Percentiles rank a stretch among this genome's conserved stretches.
Conservation (phyloP, 2,888 invertebrate genomes). For the Tryphoninae sp. region DNA sequence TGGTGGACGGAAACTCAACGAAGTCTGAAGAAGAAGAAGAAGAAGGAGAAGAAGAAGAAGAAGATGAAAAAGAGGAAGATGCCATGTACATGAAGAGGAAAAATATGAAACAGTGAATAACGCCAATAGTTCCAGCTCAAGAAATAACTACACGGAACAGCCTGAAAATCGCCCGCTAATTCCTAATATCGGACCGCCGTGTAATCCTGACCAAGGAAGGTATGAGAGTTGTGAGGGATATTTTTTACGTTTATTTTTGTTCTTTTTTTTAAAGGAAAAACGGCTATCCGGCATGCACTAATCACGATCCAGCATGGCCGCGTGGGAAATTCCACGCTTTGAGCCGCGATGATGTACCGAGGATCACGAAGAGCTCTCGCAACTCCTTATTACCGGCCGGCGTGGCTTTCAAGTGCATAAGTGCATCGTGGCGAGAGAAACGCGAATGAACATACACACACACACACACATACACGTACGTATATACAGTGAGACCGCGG, state of each 20-base stretch:
- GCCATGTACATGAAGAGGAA: slow-evolving; percentile 42
- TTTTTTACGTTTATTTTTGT: slow-evolving; percentile 17
- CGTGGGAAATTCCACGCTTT: slow-evolving; percentile 65
- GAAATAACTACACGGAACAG: no score
- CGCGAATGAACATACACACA: slow-evolving; percentile 24
- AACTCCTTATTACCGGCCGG: slow-evolving; percentile 56
- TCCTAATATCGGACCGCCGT: background rate
- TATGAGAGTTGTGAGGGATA: slow-evolving; percentile 20
- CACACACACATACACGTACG: slow-evolving; percentile 41
- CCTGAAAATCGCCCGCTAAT: no score
- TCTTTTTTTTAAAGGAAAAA: slow-evolving; percentile 33
- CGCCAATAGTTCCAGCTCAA: background rate
- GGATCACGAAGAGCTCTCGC: slow-evolving; percentile 54
- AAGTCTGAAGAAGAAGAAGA: slow-evolving; percentile 61
- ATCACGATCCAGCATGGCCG: slow-evolving; percentile 18
- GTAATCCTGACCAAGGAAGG: slow-evolving; percentile 20
- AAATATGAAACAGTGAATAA: background rate
- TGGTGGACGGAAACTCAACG: slow-evolving; percentile 78
- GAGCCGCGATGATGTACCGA: slow-evolving; percentile 52
- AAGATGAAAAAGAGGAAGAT: slow-evolving; percentile 48
- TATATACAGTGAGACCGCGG: slow-evolving; percentile 37
- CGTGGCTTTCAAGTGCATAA: slow-evolving; percentile 57
- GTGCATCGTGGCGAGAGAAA: slow-evolving; percentile 48
- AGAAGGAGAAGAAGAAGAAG: slow-evolving; percentile 63
- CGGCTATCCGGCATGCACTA: slow-evolving; percentile 21